Base-by-base conservation (phyloP, 1,140 invertebrate genomes). In the Acromyrmex echinatior region DNA sequence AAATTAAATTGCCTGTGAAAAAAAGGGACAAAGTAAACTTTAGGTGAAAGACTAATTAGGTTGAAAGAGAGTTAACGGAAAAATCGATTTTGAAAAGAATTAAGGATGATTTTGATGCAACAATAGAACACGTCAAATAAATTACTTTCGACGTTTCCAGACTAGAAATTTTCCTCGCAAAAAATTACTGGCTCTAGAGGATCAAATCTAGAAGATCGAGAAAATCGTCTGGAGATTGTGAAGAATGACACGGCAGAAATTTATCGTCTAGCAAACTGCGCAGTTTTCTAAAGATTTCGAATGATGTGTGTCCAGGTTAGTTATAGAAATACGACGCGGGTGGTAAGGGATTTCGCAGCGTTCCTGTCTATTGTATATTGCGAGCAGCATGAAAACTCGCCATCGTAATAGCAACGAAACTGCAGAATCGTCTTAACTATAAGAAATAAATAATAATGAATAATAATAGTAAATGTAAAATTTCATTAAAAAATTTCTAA, bases 261-360 rank as follows among this genome's bases (percentile, higher is more conserved):
- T 68, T 51, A 51, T 51, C 66, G 16, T 68, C 21, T 39, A 2
- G 18, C 51, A 25, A 60, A 62, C n/a, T 25, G 31, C 53, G 10
- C 18, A 18, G 71, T 78, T 65, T 78, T 63, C 58, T 45, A 78
- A 65, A 28, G 58, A n/a, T 78, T 39, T 63, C 21, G 60, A 31
- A 60, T 2, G 71, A 39, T 25, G 31, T 56, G 18, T 65, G 14
- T 66, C 3, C 9, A 73, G 53, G 18, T n/a, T 35, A 31, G 9
- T 25, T 28, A 45, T 45, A 70, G 39, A 70, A 25, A 6, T 2
- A 35, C 76, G 18, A 78, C 39, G 58, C 58, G 35, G 74, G 74
- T 78, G 76, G 76, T 45, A 78, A 45, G 31, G 25, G 35, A 28
- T 39, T 60, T 77, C 21, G 35, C 35, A 39, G 10, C 18, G n/a